Conservation (phyloP, 2,113 vertebrate species). For the Periophthalmus modestus region DNA sequence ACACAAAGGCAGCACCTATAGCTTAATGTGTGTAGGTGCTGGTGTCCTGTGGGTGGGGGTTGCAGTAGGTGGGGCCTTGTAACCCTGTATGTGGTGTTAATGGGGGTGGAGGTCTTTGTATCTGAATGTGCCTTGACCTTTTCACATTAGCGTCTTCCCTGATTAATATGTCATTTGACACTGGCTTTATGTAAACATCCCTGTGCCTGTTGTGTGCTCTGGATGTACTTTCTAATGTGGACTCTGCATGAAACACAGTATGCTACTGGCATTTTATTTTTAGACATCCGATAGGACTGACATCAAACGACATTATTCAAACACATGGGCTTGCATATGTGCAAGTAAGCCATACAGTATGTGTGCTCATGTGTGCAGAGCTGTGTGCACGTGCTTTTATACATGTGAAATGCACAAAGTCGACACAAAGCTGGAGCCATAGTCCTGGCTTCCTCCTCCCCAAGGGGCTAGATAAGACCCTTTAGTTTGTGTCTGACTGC, state of each 20-base stretch:
- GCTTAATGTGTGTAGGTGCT: constrained; percentile 13
- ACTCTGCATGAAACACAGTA: constrained; percentile 23
- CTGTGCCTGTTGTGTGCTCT: constrained; percentile 19
- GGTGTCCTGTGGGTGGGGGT: constrained; percentile 27
- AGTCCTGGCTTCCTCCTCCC: constrained; percentile 53
- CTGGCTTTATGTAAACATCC: constrained; percentile 40
- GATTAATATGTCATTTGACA: constrained; percentile 32
- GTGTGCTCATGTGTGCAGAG: not conserved
- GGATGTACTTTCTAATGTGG: constrained; percentile 3
- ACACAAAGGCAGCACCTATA: constrained; percentile 7
- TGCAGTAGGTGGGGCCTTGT: constrained; percentile 6
- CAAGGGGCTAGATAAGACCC: constrained; percentile 59
- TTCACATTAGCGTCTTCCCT: constrained; percentile 22
- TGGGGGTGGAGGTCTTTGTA: constrained; percentile 38
- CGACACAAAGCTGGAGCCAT: constrained; percentile 57
- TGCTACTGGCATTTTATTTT: constrained; percentile 24
- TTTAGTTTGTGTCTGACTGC: constrained; percentile 68
- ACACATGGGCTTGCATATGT: constrained; percentile 30
- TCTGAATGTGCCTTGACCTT: constrained; percentile 38
- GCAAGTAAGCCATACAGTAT: constrained; percentile 13
- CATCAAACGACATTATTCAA: constrained; percentile 31
- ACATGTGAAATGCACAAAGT: constrained; percentile 35
- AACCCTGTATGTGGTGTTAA: constrained; percentile 22
- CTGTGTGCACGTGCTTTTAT: constrained; percentile 30
- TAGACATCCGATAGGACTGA: constrained; percentile 35